Evolutionary conservation across 2,888 invertebrate genomes (phyloP), one percentile per base, ranked within the genome.

Genomic region (Caenorhabditis uteleia): DNA sequence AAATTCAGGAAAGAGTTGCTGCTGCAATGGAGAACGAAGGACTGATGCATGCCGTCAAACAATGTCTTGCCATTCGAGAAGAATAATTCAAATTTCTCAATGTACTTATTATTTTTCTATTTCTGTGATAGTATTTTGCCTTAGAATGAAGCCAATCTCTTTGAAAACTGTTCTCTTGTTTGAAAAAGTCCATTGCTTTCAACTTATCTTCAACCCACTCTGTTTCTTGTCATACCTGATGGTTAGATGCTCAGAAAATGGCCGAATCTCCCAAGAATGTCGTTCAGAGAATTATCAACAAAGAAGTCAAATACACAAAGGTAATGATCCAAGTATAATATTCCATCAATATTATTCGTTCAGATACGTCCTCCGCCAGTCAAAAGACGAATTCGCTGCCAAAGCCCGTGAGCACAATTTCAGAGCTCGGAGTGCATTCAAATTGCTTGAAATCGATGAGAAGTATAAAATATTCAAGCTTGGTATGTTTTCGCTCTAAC

Each of bases 1-100:
- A 1, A 47, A 98, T n/a, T n/a, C n/a, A n/a, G 84, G 98, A 98
- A 84, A 86, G 98, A 70, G 93, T 98, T 0, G 94, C 95, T 0
- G 98, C 98, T 0, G 97, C 98, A 0, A 86, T 97, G 66, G 98
- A 98, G 85, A 99, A 98, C 84, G 88, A 88, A 20, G 91, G 93
- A 82, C 86, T 98, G 0, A 88, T 95, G 31, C 90, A 91, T 84
- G 93, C 95, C 14, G 93, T 98, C 6, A 95, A 97, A 84, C 91
- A 93, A 82, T 98, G 97, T 84, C 88, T 94, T 44, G 59, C 68
- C 34, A 51, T 70, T 21, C 54, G 59, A 26, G 77, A 80, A 64
- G 57, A 64, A 59, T 23, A 29, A 29, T 29, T 31, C 16, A n/a
- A n/a, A n/a, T n/a, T n/a, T n/a, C n/a, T n/a, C n/a, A n/a, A n/a